Conservation (phyloP, 2,888 invertebrate species). For the Mythimna vitellina region DNA sequence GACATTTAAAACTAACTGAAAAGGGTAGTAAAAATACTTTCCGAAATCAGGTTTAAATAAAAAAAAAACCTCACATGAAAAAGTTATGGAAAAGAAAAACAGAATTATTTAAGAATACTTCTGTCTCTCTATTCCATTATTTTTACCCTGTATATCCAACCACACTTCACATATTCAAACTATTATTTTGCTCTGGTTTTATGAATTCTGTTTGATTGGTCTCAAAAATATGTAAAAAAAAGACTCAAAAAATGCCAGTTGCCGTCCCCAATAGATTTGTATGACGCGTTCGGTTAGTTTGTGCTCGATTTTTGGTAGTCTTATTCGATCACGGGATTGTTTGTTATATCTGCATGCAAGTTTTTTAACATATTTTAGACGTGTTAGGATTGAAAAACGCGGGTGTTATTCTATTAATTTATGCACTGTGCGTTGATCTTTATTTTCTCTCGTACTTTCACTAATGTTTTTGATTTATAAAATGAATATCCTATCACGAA, state of each 20-base stretch:
- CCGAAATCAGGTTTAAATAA: neutral
- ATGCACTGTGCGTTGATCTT: neutral
- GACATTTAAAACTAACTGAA: neutral
- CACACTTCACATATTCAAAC: slow-evolving; percentile 5
- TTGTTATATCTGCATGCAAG: slow-evolving; percentile 37
- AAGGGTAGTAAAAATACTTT: neutral
- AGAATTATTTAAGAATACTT: neutral
- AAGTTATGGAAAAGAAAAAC: too few relatives aligned
- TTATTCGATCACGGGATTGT: slow-evolving; percentile 30
- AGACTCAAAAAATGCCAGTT: slow-evolving; percentile 26
- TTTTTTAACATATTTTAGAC: slow-evolving; percentile 30
- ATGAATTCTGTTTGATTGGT: slow-evolving; percentile 38
- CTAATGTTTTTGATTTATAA: neutral
- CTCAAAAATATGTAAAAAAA: slow-evolving; percentile 38
- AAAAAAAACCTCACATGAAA: neutral
- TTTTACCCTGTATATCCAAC: neutral
- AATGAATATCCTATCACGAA: neutral
- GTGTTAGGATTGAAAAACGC: neutral
- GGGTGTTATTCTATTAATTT: neutral
- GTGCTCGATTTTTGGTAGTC: slow-evolving; percentile 35
- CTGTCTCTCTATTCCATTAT: neutral
- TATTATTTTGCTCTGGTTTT: slow-evolving; percentile 12
- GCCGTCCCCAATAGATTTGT: slow-evolving; percentile 48
- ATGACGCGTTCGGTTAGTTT: slow-evolving; percentile 38
- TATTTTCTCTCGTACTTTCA: neutral